phyloP scores from a whole-genome alignment of 2,888 invertebrate genomes.

The Tetragnatha montana region DNA sequence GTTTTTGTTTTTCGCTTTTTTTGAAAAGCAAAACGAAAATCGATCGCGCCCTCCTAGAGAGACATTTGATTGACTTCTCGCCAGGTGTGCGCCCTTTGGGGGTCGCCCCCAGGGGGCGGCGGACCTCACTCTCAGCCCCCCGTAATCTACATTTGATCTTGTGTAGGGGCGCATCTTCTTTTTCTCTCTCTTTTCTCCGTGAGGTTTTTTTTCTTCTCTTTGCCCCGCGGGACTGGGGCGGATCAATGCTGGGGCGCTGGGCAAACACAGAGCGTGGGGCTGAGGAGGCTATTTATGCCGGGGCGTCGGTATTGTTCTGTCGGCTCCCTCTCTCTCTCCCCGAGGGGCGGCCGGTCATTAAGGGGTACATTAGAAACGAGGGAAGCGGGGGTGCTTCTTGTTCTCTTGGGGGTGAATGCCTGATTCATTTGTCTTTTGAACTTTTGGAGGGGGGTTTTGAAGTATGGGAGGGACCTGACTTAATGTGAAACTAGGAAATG shows the following conservation, averaged over 20 bases:
- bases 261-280: not conserved
- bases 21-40: constrained; percentile 64
- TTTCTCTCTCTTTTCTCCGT: not conserved
- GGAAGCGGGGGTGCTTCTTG: not conserved
- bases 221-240: not conserved
- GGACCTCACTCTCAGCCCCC: constrained; percentile 51
- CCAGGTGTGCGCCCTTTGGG: constrained; percentile 57
- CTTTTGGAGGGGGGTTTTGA: too few relatives aligned
- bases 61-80: constrained; percentile 69
- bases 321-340: not conserved
- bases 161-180: constrained; percentile 2
- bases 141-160: constrained; percentile 68
- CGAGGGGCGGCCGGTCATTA: not conserved
- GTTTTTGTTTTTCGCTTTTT: constrained; percentile 13
- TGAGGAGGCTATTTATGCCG: not conserved
- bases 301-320: not conserved
- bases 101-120: constrained; percentile 35
- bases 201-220: constrained; percentile 14
- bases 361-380: not conserved
- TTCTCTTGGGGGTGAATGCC: too few relatives aligned
- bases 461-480: too few relatives aligned
- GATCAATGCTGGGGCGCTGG: not conserved
- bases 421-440: too few relatives aligned
- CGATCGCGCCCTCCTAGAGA: constrained; percentile 33
- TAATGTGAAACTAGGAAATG: too few relatives aligned